Evolutionary conservation across 2,797 vertebrate genomes (phyloP).

Genomic region (Poeciliopsis presidionis): DNA sequence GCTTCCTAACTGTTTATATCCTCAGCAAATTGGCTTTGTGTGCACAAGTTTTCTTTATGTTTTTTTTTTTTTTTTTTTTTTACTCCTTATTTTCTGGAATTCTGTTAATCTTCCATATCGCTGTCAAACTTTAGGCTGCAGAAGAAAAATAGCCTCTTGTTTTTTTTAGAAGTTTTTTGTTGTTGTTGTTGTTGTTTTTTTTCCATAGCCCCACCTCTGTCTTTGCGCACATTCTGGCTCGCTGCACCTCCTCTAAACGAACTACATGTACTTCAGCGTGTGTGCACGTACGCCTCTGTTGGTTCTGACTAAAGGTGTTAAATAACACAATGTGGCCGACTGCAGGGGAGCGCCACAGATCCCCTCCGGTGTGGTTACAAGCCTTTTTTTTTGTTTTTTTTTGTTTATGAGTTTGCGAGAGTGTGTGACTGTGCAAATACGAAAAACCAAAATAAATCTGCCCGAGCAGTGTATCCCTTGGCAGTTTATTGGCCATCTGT

Average conservation of each 20-base stretch:
- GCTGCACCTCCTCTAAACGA: conserved; percentile 53
- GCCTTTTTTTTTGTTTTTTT: conserved; percentile 78
- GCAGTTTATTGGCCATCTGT: conserved; percentile 72
- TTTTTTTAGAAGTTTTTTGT: conserved; percentile 55
- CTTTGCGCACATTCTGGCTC: conserved; percentile 47
- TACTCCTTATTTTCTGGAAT: conserved; percentile 46
- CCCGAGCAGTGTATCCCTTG: conserved; percentile 70
- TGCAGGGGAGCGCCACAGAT: conserved; percentile 57
- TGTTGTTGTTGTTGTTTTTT: conserved; percentile 41
- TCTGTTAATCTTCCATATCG: conserved; percentile 62
- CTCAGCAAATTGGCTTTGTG: conserved; percentile 74
- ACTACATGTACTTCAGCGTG: conserved; percentile 41
- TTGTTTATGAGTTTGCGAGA: conserved; percentile 53
- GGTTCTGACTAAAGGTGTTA: conserved; percentile 65
- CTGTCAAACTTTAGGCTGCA: conserved; percentile 30
- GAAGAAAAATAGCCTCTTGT: conserved; percentile 13
- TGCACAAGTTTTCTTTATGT: conserved; percentile 61
- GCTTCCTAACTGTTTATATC: conserved; percentile 82
- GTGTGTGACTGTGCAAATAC: conserved; percentile 63
- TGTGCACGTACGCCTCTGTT: conserved; percentile 38
- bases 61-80: conserved; percentile 33
- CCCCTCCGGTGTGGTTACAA: conserved; percentile 81
- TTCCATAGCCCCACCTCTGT: conserved; percentile 48
- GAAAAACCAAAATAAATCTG: conserved; percentile 82
- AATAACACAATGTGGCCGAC: conserved; percentile 68